Percentiles rank a stretch among this genome's conserved stretches.
These are phyloP conservation scores for Leptodactylus fuscus DNA, from an alignment of 2,113 vertebrate species.

Conservation along the genomic window DNA sequence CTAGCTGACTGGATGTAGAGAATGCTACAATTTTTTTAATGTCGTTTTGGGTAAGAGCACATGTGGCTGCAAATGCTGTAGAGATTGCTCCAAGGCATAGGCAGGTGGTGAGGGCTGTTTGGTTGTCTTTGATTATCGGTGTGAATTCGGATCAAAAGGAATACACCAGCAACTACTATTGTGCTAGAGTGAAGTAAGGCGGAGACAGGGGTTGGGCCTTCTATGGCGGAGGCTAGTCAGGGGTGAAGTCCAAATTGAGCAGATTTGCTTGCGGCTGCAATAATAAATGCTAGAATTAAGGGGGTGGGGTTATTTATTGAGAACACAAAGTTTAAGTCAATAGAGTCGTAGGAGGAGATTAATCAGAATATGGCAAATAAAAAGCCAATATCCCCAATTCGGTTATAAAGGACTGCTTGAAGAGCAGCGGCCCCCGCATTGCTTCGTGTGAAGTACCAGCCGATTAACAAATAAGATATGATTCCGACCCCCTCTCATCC, in stretches of 20 bases:
- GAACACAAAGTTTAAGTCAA: not conserved
- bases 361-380: not conserved
- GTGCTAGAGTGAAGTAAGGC: not conserved
- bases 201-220: not conserved
- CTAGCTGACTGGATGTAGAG: too few species aligned
- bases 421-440: not conserved
- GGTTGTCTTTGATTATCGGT: not conserved
- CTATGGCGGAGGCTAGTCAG: not conserved
- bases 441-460: not conserved
- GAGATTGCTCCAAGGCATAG: not conserved
- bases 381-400: not conserved
- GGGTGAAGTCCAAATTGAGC: not conserved
- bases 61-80: too few species aligned
- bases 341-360: not conserved
- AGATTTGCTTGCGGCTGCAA: not conserved
- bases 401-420: not conserved
- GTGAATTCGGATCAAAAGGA: not conserved
- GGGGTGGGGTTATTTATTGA: not conserved
- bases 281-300: not conserved
- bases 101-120: not conserved
- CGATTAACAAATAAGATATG: not conserved
- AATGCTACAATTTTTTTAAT: too few species aligned
- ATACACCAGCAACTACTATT: not conserved
- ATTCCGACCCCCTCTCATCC: too few species aligned
- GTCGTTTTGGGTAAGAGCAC: too few species aligned